Evolutionary conservation across 2,888 invertebrate species (phyloP).

Genomic region (Limnephilus rhombicus): DNA sequence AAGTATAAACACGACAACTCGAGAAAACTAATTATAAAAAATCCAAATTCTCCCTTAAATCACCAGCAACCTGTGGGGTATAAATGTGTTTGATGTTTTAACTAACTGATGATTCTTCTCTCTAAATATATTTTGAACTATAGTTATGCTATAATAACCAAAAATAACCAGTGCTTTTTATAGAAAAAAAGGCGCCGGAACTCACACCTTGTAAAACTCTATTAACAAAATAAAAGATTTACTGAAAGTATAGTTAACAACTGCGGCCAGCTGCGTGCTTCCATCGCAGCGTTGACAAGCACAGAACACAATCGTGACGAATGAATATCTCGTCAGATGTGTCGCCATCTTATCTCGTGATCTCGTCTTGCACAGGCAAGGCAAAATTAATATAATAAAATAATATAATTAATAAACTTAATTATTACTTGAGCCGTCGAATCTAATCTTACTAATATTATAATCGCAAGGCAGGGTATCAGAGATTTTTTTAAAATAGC

Average conservation of each 20-base stretch:
- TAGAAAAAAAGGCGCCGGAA: neutral
- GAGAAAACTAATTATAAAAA: too few relatives aligned
- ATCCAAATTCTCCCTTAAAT: too few relatives aligned
- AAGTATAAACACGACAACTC: too few relatives aligned
- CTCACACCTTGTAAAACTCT: neutral
- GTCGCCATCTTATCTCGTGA: too few relatives aligned
- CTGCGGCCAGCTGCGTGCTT: neutral
- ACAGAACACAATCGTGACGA: neutral
- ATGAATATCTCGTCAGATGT: neutral
- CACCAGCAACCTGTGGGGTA: too few relatives aligned
- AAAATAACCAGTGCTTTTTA: too few relatives aligned
- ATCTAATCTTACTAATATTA: too few relatives aligned
- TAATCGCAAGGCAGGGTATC: too few relatives aligned
- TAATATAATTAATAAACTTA: too few relatives aligned
- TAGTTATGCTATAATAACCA: neutral
- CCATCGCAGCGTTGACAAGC: neutral
- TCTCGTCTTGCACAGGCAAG: neutral
- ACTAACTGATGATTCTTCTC: neutral
- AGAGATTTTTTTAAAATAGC: too few relatives aligned
- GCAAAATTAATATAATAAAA: too few relatives aligned
- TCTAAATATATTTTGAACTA: neutral
- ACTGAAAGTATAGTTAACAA: neutral
- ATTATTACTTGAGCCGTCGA: too few relatives aligned
- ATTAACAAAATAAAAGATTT: neutral
- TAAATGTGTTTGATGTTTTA: neutral